These are phyloP conservation scores for Phoxinus dragarum DNA, from an alignment of 2,797 vertebrate genomes.

Conservation along the genomic window DNA sequence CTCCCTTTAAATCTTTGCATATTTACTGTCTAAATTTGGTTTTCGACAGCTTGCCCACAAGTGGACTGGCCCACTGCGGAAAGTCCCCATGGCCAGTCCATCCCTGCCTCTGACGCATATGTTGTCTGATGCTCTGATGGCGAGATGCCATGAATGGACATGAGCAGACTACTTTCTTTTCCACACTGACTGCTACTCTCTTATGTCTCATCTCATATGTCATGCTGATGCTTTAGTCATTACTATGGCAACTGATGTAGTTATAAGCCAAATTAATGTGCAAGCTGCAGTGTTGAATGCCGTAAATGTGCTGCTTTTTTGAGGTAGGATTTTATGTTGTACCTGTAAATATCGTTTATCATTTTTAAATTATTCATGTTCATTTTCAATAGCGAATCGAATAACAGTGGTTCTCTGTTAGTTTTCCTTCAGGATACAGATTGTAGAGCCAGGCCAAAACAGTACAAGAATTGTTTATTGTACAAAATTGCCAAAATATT, in stretches of 20 bases:
- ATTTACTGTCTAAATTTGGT: conserved; percentile 13
- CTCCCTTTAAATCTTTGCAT: conserved; percentile 21
- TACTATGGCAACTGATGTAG: not conserved
- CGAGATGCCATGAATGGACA: conserved; percentile 14
- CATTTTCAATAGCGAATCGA: not conserved
- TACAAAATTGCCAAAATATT: not conserved
- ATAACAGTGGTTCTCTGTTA: not conserved
- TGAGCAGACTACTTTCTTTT: conserved; percentile 26
- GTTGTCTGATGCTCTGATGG: conserved; percentile 8
- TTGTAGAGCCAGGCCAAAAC: not conserved
- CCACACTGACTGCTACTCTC: not conserved
- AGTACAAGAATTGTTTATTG: not conserved
- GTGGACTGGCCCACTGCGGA: not conserved
- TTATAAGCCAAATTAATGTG: not conserved
- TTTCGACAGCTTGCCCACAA: conserved; percentile 18
- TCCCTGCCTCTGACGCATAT: conserved; percentile 24
- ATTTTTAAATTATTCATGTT: not conserved
- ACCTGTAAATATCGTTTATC: not conserved
- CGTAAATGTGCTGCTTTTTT: not conserved
- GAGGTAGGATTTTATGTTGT: not conserved
- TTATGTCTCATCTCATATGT: conserved; percentile 4
- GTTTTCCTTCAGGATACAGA: not conserved
- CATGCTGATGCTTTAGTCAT: conserved; percentile 1
- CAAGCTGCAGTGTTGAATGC: not conserved
- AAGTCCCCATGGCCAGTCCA: conserved; percentile 15